Evolutionary conservation across 2,113 vertebrate species (phyloP), one percentile per base, ranked within the genome.

Genomic region (Paraplagusia blochii): DNA sequence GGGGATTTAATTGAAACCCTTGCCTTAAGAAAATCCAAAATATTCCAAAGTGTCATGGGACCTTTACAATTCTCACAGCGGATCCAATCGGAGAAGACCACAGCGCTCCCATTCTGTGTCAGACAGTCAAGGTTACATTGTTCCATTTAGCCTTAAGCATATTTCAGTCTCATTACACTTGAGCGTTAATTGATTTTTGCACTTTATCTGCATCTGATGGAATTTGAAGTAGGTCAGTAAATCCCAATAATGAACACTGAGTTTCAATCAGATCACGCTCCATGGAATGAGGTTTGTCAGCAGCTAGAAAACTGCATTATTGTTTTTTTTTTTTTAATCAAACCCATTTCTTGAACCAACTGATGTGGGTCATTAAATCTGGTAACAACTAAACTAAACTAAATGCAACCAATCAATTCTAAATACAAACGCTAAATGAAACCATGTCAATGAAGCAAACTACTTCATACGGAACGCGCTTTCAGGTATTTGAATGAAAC

Each of bases 161-260:
- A 33, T 50, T 36, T 19, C 17, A 16, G 15, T 58, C 54, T 11
- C 36, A 5, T 47, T 58, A 0, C 43, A 42, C 22, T 69, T 66
- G 9, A 49, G 55, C 11, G 46, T 44, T 71, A 55, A 61, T 4
- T 0, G 39, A 70, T 66, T 46, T 57, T 8, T 51, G 1, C 47
- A 11, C 64, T 55, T 56, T 9, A 17, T 10, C 62, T 38, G 33
- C 17, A 29, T 58, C 65, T 48, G 44, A 34, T 35, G 44, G 51
- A 45, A 34, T 59, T 39, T 64, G 7, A 82, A 78, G 69, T 9
- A 10, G 50, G 61, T 53, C 50, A 16, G 16, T 66, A 43, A 58
- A 33, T 34, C 40, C 55, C 46, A 70, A 60, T 52, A 57, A 79
- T 65, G 61, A 45, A 53, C 46, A 29, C 44, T 55, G 19, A 9